Conservation (phyloP, 2,797 vertebrate genomes). For the Alectoris magna region DNA sequence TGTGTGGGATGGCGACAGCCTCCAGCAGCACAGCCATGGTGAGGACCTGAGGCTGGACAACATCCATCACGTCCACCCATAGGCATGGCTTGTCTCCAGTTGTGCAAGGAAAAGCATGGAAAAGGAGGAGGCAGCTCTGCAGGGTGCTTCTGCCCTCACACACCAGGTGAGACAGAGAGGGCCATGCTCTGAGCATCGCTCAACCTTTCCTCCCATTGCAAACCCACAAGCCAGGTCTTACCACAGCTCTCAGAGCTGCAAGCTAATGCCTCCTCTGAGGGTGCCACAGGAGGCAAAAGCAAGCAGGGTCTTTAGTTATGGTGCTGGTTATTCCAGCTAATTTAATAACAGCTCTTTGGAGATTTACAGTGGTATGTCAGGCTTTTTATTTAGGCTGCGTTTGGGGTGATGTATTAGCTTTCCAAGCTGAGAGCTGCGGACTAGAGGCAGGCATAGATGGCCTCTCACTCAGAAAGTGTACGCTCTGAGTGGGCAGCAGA, state of each 20-base stretch:
- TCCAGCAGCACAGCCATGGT: background rate
- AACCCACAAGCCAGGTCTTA: background rate
- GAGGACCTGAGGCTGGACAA: background rate
- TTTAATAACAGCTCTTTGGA: slow-evolving; percentile 24
- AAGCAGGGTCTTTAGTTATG: background rate
- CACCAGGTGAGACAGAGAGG: background rate
- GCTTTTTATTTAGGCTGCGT: slow-evolving; percentile 18
- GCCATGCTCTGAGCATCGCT: background rate
- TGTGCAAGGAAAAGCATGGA: background rate
- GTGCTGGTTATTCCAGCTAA: slow-evolving; percentile 21
- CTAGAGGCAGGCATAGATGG: background rate
- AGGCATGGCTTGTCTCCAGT: background rate
- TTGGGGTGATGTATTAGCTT: background rate
- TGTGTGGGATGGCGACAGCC: background rate
- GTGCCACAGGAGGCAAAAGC: background rate
- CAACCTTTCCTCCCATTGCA: background rate
- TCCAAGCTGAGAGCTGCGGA: rapidly evolving
- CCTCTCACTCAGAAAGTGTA: background rate
- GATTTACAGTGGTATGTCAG: background rate
- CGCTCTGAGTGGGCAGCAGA: background rate
- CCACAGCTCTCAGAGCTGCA: background rate
- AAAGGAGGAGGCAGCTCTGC: background rate
- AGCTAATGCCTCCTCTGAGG: background rate
- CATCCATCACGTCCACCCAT: background rate
- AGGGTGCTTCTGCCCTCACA: background rate